These are phyloP conservation scores for Lichenostomus cassidix DNA, from an alignment of 2,113 vertebrate species.

Conservation along the genomic window DNA sequence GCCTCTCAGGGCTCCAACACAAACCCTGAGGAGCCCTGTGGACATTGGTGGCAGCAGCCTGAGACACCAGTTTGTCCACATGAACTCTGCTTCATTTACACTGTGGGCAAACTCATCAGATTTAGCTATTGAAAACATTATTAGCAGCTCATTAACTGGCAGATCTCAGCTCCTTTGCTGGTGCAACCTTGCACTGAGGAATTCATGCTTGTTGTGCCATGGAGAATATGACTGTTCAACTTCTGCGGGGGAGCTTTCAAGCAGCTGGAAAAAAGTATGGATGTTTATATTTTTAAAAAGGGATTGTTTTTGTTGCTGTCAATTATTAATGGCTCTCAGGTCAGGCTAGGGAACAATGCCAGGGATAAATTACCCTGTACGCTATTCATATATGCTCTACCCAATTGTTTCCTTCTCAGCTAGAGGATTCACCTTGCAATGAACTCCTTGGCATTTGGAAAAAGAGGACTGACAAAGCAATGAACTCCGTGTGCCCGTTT, in stretches of 20 bases:
- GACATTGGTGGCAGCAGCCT: neutral
- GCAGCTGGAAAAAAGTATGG: conserved; percentile 17
- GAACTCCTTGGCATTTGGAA: conserved; percentile 23
- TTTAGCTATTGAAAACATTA: neutral
- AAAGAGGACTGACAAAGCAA: neutral
- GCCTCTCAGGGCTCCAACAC: neutral
- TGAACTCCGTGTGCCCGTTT: conserved; percentile 8
- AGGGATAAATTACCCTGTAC: conserved; percentile 33
- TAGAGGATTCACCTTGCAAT: neutral
- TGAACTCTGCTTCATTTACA: neutral
- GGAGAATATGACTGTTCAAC: neutral
- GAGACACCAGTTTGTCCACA: neutral
- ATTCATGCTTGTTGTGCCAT: neutral
- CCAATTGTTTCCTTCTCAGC: neutral
- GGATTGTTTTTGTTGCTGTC: conserved; percentile 33
- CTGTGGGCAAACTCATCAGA: neutral
- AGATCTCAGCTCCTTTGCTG: neutral
- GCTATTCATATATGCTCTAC: conserved; percentile 26
- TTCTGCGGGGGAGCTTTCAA: neutral
- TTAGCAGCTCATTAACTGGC: neutral
- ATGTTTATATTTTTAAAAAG: conserved; percentile 41
- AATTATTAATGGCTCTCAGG: conserved; percentile 48
- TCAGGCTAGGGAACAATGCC: conserved; percentile 36
- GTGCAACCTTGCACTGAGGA: neutral
- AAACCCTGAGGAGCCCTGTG: neutral